Percentiles rank a stretch among this genome's conserved stretches.
Evolutionary conservation across 2,888 invertebrate genomes (phyloP).

Genomic region (Synergus itoensis): DNA sequence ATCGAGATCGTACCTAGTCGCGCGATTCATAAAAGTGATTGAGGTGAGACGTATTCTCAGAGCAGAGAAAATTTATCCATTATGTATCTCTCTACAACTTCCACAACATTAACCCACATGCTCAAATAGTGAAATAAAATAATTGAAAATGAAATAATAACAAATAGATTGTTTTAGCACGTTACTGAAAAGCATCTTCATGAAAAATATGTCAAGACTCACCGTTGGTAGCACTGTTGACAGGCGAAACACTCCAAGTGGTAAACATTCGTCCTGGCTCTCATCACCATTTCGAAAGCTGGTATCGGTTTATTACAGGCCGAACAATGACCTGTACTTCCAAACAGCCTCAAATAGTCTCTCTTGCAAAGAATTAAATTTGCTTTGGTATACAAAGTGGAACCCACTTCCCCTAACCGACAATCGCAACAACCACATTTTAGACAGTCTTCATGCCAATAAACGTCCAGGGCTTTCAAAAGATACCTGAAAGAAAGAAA

Average conservation of each 20-base stretch:
- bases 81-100: not conserved
- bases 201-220: constrained; percentile 68
- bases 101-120: not conserved
- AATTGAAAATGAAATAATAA: constrained; percentile 11
- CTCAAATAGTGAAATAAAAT: not conserved
- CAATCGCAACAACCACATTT: constrained; percentile 99
- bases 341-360: constrained; percentile 98
- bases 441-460: constrained; percentile 99
- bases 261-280: constrained; percentile 97
- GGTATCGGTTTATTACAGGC: constrained; percentile 99
- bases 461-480: constrained; percentile 94
- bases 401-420: constrained; percentile 96
- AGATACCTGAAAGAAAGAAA: constrained; percentile 81
- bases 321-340: constrained; percentile 97
- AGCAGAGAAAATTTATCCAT: not conserved
- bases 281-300: constrained; percentile 99
- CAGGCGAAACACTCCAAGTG: constrained; percentile 99
- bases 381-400: constrained; percentile 96
- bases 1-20: constrained; percentile 34
- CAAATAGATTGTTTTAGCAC: not conserved
- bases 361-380: constrained; percentile 97
- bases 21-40: constrained; percentile 38
- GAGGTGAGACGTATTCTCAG: not conserved
- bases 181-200: not conserved
- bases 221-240: constrained; percentile 99